phyloP scores from a whole-genome alignment of 2,797 vertebrate genomes.

The Calcarius lapponicus region DNA sequence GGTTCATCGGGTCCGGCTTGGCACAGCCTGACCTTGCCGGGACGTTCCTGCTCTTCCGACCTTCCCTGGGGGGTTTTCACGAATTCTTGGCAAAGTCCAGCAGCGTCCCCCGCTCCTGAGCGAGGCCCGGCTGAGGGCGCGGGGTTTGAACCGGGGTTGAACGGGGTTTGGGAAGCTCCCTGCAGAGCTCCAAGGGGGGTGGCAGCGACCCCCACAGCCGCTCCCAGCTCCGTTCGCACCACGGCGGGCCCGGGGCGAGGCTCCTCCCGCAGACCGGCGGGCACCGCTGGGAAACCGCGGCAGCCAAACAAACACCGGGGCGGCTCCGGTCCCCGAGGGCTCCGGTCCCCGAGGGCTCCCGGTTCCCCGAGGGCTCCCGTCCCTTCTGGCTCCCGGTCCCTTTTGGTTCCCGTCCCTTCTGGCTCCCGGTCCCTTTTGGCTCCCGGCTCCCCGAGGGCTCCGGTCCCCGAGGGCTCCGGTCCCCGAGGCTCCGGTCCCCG shows the following conservation, averaged over 20 bases:
- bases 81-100: rapidly evolving
- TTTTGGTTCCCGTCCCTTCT: neutral
- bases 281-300: neutral
- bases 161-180: neutral
- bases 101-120: rapidly evolving
- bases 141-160: too few relatives aligned
- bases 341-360: neutral
- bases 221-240: neutral
- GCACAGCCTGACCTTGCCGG: neutral
- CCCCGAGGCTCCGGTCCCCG: too few relatives aligned
- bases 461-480: too few relatives aligned
- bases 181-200: neutral
- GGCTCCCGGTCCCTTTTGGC: too few relatives aligned
- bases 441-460: neutral
- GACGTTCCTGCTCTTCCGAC: rapidly evolving
- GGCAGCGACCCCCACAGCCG: neutral
- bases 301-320: neutral
- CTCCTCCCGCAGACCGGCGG: neutral
- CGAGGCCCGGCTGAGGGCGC: too few relatives aligned
- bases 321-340: neutral
- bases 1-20: rapidly evolving
- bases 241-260: neutral
- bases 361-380: too few relatives aligned
- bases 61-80: neutral
- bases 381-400: too few relatives aligned